These are phyloP conservation scores for Tanypteryx hageni DNA, from an alignment of 2,888 invertebrate species.

Conservation along the genomic window DNA sequence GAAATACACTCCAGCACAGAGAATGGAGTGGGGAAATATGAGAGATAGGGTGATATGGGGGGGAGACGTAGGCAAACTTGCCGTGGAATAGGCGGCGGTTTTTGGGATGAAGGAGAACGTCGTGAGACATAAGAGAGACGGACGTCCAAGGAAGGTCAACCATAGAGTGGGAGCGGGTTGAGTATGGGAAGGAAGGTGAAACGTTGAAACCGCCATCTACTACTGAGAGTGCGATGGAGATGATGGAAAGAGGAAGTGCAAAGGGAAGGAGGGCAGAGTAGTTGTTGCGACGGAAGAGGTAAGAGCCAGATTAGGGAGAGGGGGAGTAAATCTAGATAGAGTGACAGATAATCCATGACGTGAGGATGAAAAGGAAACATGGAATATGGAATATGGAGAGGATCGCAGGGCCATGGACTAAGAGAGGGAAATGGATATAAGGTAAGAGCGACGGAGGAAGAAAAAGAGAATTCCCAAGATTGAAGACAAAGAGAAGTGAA, in stretches of 20 bases:
- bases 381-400: neutral
- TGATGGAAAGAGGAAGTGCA: neutral
- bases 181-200: neutral
- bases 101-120: neutral
- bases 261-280: neutral
- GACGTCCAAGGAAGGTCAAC: neutral
- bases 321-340: neutral
- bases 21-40: slow-evolving; percentile 13
- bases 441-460: neutral
- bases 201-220: too few species aligned
- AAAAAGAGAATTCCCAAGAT: neutral
- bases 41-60: neutral
- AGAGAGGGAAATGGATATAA: neutral
- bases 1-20: slow-evolving; percentile 8
- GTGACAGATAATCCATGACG: neutral
- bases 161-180: neutral
- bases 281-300: neutral
- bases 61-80: too few species aligned
- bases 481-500: neutral
- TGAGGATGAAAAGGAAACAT: neutral
- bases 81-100: neutral
- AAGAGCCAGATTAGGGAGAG: neutral
- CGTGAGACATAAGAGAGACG: neutral
- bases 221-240: neutral
- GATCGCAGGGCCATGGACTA: neutral